These are phyloP conservation scores for Portevinia maculata DNA, from an alignment of 2,888 invertebrate species.

Conservation along the genomic window DNA sequence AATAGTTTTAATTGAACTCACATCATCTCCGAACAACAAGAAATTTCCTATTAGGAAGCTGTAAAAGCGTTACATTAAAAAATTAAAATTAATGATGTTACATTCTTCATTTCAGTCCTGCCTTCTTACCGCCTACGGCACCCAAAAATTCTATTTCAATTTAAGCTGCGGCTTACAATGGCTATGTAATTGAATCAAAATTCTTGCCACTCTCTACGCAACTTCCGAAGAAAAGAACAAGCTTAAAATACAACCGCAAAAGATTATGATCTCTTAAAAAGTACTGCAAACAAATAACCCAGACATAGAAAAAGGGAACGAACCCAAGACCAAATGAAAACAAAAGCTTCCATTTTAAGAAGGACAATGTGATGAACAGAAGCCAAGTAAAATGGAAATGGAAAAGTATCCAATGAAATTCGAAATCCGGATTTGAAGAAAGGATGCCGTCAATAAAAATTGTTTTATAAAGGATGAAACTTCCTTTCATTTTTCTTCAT, in stretches of 20 bases:
- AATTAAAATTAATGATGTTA: not conserved
- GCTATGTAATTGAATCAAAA: slow-evolving; percentile 71
- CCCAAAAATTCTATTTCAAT: slow-evolving; percentile 64
- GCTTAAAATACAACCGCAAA: slow-evolving; percentile 53
- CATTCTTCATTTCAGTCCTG: slow-evolving; percentile 9
- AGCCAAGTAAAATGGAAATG: not conserved
- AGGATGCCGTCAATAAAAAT: slow-evolving; percentile 74
- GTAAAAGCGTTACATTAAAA: no score
- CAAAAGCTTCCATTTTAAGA: slow-evolving; percentile 59
- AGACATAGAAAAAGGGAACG: slow-evolving; percentile 1
- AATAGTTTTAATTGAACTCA: no score
- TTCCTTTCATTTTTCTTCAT: slow-evolving; percentile 14
- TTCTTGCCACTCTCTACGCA: slow-evolving; percentile 43
- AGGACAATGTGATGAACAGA: slow-evolving; percentile 60
- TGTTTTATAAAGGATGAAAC: slow-evolving; percentile 67
- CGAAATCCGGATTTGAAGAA: slow-evolving; percentile 67
- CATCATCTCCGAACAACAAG: no score
- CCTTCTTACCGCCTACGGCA: slow-evolving; percentile 8
- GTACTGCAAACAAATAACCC: slow-evolving; percentile 17
- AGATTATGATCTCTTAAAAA: slow-evolving; percentile 61
- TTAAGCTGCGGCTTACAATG: slow-evolving; percentile 63
- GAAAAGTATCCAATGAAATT: slow-evolving; percentile 51
- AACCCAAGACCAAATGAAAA: slow-evolving; percentile 59
- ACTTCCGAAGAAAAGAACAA: slow-evolving; percentile 11
- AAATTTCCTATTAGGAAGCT: no score